A percentile compares a stretch with the other conserved stretches of the same genome.
Conservation (phyloP, 2,888 invertebrate genomes). For the Polydrusus tereticollis region DNA sequence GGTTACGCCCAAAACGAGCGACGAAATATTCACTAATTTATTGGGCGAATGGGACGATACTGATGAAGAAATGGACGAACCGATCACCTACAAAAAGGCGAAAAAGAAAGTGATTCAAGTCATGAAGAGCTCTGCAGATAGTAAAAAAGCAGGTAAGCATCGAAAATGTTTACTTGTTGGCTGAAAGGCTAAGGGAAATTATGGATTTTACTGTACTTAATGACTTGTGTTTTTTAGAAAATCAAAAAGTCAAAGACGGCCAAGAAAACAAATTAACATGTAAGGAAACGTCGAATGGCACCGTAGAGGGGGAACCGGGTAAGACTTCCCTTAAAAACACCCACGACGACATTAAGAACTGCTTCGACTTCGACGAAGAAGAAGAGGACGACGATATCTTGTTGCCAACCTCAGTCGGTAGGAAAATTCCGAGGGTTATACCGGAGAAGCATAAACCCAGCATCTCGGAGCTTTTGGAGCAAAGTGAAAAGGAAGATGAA, state of each 20-base stretch:
- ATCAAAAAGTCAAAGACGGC: conserved; percentile 37
- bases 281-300: background rate
- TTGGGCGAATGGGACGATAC: conserved; percentile 84
- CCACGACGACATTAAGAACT: conserved; percentile 70
- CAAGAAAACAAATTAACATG: conserved; percentile 8
- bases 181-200: background rate
- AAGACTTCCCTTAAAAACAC: conserved; percentile 39
- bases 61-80: conserved; percentile 37
- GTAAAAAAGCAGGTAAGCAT: background rate
- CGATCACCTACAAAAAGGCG: conserved; percentile 2
- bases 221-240: background rate
- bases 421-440: conserved; percentile 77
- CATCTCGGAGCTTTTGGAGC: conserved; percentile 37
- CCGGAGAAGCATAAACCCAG: conserved; percentile 59
- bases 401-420: conserved; percentile 66
- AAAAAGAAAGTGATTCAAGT: background rate
- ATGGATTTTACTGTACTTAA: background rate
- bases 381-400: conserved; percentile 75
- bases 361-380: conserved; percentile 85
- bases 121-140: background rate
- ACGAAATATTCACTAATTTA: conserved; percentile 78
- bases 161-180: background rate
- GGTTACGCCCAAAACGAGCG: conserved; percentile 64
- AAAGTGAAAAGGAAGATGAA: conserved; percentile 31
- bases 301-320: no score